A percentile compares a stretch with the other conserved stretches of the same genome.
Evolutionary conservation across 1,140 invertebrate genomes (phyloP).

Genomic region (Mamestra configurata): DNA sequence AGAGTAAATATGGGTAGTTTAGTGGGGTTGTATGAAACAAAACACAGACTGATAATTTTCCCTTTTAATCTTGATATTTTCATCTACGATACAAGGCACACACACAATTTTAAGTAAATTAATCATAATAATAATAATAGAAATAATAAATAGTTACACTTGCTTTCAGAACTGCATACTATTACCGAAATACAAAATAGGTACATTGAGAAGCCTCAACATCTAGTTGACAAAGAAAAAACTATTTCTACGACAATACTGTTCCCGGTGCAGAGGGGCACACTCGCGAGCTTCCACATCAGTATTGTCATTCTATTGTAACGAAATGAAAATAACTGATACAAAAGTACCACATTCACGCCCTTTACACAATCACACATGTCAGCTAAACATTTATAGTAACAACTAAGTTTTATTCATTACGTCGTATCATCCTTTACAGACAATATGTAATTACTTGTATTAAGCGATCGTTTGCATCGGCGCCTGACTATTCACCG

Average conservation of each 20-base stretch:
- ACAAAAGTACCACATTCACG: constrained; percentile 80
- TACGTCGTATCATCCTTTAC: constrained; percentile 82
- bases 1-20: background rate
- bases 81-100: constrained; percentile 89
- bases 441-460: constrained; percentile 82
- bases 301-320: constrained; percentile 60
- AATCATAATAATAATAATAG: constrained; percentile 81
- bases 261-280: constrained; percentile 23
- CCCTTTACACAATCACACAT: constrained; percentile 82
- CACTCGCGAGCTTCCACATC: constrained; percentile 28
- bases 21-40: constrained; percentile 59
- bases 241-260: constrained; percentile 61
- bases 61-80: constrained; percentile 89
- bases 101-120: constrained; percentile 88
- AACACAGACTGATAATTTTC: constrained; percentile 84
- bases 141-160: constrained; percentile 85
- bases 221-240: constrained; percentile 77
- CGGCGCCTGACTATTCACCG: constrained; percentile 76
- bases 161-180: constrained; percentile 74
- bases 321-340: constrained; percentile 65
- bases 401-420: constrained; percentile 85
- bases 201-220: constrained; percentile 79
- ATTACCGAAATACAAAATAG: constrained; percentile 72
- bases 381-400: constrained; percentile 87
- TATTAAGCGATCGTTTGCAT: constrained; percentile 71